Evolutionary conservation across 1,140 invertebrate species (phyloP).

Genomic region (Drosophila murphyi): DNA sequence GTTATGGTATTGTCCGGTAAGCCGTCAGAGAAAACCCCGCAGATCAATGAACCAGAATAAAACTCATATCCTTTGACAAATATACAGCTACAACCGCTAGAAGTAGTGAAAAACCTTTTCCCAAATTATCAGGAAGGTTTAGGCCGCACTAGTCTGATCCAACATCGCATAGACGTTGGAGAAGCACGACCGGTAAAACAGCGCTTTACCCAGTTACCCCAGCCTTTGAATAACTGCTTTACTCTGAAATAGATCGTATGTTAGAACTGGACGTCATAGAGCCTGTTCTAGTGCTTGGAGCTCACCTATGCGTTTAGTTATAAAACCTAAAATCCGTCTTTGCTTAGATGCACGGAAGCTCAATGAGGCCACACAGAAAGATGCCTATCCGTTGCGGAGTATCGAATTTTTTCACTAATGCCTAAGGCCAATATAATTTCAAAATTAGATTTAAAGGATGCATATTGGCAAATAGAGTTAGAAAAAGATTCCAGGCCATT

Average conservation of each 20-base stretch:
- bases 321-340: neutral
- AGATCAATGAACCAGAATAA: too few relatives aligned
- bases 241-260: neutral
- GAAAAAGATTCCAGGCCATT: neutral
- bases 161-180: neutral
- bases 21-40: too few relatives aligned
- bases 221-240: neutral
- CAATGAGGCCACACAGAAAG: neutral
- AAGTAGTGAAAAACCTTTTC: too few relatives aligned
- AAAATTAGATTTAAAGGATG: neutral
- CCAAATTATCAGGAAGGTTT: too few relatives aligned
- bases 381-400: neutral
- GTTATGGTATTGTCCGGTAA: too few relatives aligned
- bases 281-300: neutral
- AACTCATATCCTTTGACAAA: too few relatives aligned
- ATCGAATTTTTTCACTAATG: neutral
- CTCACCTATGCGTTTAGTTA: neutral
- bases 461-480: neutral
- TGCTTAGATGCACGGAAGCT: neutral
- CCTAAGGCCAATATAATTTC: constrained; percentile 1
- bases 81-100: too few relatives aligned
- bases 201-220: neutral
- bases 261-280: too few relatives aligned
- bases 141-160: too few relatives aligned
- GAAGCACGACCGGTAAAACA: neutral